Base-by-base conservation (phyloP, 1,140 invertebrate genomes). In the Trichonephila clavata region DNA sequence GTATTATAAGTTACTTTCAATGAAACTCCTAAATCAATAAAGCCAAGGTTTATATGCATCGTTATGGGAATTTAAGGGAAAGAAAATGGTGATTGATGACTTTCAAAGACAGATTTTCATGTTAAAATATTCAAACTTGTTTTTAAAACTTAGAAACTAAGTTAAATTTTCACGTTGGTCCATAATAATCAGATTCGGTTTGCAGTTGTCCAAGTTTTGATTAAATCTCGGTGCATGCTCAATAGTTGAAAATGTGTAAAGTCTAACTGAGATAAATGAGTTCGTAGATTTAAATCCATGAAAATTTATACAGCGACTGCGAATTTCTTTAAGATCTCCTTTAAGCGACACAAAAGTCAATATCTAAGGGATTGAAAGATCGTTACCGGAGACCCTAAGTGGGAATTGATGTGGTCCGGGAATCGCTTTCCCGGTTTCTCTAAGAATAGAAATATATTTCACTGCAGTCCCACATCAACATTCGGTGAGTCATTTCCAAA, bases 351-450 rank as follows among this genome's bases (percentile, higher is more conserved):
- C 39, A 83, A 83, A 43, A 50, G 14, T 60, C 59, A 43, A 86
- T 86, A 86, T 50, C 84, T 57, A 20, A 61, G 84, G 43, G 84
- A 61, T 86, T 86, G 84, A 32, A 60, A 86, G 84, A 86, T 86
- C 84, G 57, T 86, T 86, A 86, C 84, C 10, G 57, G 18, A 21
- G n/a, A 20, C 59, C n/a, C 16, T 60, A 86, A 86, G 84, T 61
- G 84, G 59, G 84, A 61, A 86, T 86, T 86, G 84, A 86, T 86
- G 84, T 61, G 84, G 20, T 86, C 59, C 57, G 21, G 32, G 57
- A 86, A 27, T 86, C 84, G 59, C 61, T 86, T 86, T 86, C 50
- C 39, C n/a, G 81, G 43, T 32, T 57, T 84, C 57, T 21, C 20
- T 43, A 27, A 86, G 84, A 86, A 86, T 86, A 27, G 57, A 86